Evolutionary conservation across 1,140 invertebrate species (phyloP).

Genomic region (Paralvinella palmiformis): DNA sequence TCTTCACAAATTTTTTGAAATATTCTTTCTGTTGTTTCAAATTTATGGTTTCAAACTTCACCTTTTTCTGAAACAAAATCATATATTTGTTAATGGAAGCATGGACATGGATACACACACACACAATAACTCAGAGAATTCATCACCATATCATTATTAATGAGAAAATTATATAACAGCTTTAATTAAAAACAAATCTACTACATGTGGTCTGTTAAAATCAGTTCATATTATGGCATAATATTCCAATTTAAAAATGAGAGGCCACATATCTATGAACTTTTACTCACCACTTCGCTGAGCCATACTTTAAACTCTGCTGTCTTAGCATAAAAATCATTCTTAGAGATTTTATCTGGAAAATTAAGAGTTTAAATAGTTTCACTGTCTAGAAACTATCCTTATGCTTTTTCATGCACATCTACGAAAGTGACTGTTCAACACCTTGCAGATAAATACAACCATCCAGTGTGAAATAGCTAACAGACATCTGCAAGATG

Average conservation of each 20-base stretch:
- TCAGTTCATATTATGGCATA: neutral
- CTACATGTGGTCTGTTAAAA: neutral
- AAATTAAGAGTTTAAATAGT: neutral
- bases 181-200: neutral
- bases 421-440: too few relatives aligned
- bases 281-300: slow-evolving; percentile 1
- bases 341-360: slow-evolving; percentile 12
- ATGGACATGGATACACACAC: neutral
- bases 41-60: neutral
- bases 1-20: slow-evolving; percentile 18
- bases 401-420: neutral
- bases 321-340: slow-evolving; percentile 7
- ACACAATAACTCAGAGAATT: neutral
- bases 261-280: neutral
- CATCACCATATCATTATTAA: neutral
- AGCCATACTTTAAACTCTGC: slow-evolving; percentile 12
- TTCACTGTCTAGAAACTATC: neutral
- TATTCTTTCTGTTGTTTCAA: neutral
- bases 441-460: too few relatives aligned
- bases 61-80: slow-evolving; percentile 3
- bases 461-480: too few relatives aligned
- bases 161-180: neutral
- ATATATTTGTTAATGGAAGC: neutral
- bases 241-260: neutral
- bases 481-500: too few relatives aligned